Percentiles rank a stretch among this genome's conserved stretches.
Conservation (phyloP, 1,140 invertebrate genomes). For the Tribolium madens region DNA sequence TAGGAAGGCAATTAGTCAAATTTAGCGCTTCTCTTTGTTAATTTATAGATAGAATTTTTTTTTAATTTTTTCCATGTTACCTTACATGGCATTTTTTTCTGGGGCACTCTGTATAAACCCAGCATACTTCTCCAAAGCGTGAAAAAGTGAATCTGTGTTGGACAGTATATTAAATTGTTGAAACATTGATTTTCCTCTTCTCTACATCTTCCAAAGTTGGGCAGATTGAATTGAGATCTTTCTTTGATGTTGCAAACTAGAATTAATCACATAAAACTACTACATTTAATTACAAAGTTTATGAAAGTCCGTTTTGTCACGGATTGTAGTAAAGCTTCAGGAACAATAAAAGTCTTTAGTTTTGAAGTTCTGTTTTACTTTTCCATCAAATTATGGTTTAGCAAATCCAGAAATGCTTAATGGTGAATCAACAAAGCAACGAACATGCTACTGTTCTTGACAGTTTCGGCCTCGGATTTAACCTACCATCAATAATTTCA, state of each 20-base stretch:
- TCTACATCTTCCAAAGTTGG: neutral
- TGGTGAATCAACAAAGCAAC: neutral
- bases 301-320: conserved; percentile 15
- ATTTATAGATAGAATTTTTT: too few relatives aligned
- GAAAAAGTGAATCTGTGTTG: too few relatives aligned
- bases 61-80: too few relatives aligned
- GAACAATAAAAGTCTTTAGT: neutral
- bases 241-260: neutral
- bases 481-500: neutral
- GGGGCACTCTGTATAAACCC: too few relatives aligned
- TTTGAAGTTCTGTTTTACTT: neutral
- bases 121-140: too few relatives aligned
- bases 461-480: neutral
- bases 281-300: conserved; percentile 14
- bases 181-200: neutral
- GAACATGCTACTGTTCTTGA: neutral
- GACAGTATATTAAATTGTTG: too few relatives aligned
- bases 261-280: conserved; percentile 4
- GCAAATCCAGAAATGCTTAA: neutral
- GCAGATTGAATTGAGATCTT: neutral
- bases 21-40: too few relatives aligned
- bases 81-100: too few relatives aligned
- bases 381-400: neutral
- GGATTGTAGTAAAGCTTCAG: neutral
- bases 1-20: too few relatives aligned